A percentile compares a stretch with the other conserved stretches of the same genome.
Evolutionary conservation across 1,140 invertebrate genomes (phyloP).

Genomic region (Homarus americanus): DNA sequence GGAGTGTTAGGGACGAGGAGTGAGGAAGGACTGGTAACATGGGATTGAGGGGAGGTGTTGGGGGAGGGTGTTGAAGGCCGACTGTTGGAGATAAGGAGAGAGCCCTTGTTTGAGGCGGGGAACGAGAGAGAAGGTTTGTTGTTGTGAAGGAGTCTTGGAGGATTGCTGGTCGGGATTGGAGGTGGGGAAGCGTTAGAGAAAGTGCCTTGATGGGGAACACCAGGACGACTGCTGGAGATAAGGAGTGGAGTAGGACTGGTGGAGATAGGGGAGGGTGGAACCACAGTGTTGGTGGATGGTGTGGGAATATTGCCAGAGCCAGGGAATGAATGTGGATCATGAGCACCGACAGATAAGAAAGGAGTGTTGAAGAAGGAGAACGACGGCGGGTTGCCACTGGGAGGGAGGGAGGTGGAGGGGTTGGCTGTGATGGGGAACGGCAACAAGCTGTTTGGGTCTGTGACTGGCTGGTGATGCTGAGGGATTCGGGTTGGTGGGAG

Average conservation of each 20-base stretch:
- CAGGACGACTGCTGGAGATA: neutral
- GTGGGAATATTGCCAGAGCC: too few species aligned
- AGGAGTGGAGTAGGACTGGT: constrained; percentile 9
- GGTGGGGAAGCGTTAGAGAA: neutral
- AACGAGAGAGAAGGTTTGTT: neutral
- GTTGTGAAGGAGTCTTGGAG: neutral
- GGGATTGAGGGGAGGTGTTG: neutral
- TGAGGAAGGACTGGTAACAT: neutral
- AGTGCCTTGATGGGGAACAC: neutral
- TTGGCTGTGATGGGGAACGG: neutral
- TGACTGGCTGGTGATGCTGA: neutral
- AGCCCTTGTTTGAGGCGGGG: neutral
- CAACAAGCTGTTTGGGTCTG: neutral
- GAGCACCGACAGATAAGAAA: neutral
- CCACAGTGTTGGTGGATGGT: too few species aligned
- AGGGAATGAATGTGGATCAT: neutral
- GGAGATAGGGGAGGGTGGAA: neutral
- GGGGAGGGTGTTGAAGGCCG: neutral
- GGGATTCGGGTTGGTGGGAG: neutral
- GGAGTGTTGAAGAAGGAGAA: neutral
- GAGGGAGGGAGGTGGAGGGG: neutral
- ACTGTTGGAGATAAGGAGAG: neutral
- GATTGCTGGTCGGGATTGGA: neutral
- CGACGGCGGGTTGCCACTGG: neutral
- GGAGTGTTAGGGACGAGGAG: neutral